Evolutionary conservation across 2,888 invertebrate genomes (phyloP), one percentile per base, ranked within the genome.

Genomic region (Chymomyza caudatula): DNA sequence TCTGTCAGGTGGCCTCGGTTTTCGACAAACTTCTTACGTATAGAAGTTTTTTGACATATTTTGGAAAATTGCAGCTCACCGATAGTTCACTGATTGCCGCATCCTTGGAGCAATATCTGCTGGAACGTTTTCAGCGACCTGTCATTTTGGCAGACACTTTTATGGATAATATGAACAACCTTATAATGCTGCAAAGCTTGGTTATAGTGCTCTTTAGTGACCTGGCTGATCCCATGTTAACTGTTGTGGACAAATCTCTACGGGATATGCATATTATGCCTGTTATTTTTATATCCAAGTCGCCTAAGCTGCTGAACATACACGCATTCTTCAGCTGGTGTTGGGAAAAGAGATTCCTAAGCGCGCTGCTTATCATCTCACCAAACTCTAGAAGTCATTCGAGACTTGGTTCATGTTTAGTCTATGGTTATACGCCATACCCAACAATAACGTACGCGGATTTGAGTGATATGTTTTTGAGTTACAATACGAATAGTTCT

Each of bases 151-250:
- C 58, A 2, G 51, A 55, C 8, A 17, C 25, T 6, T 3, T 19
- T 3, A n/a, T 42, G 0, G 51, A 19, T 0, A 4, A 22, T 1
- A 5, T 43, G 2, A 22, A 22, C 8, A 6, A 11, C 2, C 3
- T 11, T 6, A 5, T 13, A 20, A 54, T 11, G 0, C 19, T 17
- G 3, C 6, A 4, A 2, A 47, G 20, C 11, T 4, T 63, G 22
- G 44, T 25, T 0, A 4, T 71, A 4, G n/a, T 44, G 13, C 2
- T 71, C 5, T 66, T 71, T 6, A 51, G 51, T 6, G 56, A 56
- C 3, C n/a, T 66, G 0, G 5, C 53, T 11, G 70, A 71, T 57
- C 61, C 55, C 1, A 43, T 19, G 6, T 19, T 65, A 1, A 1
- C n/a, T 1, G 47, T 43, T 0, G 53, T 62, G 11, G 23, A 65